Percentiles rank a stretch among this genome's conserved stretches.
phyloP scores from a whole-genome alignment of 2,113 vertebrate species.

The Cyrtonyx montezumae region DNA sequence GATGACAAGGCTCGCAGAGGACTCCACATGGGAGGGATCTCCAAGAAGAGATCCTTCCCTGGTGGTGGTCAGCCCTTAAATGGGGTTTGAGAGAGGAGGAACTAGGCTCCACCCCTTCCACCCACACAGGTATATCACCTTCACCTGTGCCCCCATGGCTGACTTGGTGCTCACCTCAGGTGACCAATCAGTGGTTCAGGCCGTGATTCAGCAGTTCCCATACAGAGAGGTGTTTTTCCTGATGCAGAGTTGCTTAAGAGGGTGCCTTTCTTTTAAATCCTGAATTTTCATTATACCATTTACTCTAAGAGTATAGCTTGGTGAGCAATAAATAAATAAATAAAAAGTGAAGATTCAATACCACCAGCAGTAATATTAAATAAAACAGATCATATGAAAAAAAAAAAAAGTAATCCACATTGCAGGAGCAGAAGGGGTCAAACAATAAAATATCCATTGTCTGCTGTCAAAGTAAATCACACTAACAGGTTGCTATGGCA shows the following conservation, averaged over 20 bases:
- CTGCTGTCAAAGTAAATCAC: conserved; percentile 69
- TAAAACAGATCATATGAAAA: conserved; percentile 59
- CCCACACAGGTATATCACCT: no score
- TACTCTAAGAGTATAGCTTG: neutral
- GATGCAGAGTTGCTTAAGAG: neutral
- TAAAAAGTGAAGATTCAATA: conserved; percentile 36
- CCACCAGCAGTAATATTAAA: conserved; percentile 56
- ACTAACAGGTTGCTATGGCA: conserved; percentile 59
- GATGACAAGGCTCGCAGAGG: no score
- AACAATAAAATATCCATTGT: conserved; percentile 69
- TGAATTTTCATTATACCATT: conserved; percentile 26
- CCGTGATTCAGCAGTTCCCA: no score
- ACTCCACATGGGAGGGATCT: no score
- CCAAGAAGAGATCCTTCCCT: no score
- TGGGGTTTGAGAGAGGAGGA: no score
- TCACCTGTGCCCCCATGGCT: no score
- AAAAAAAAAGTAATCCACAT: neutral
- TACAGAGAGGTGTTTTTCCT: neutral
- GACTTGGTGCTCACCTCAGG: no score
- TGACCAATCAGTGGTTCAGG: no score
- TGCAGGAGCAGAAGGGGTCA: conserved; percentile 57
- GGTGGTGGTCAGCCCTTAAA: no score
- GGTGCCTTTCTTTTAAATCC: neutral
- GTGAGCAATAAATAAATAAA: conserved; percentile 20
- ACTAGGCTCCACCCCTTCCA: no score